Conservation (phyloP, 2,888 invertebrate species). For the Pyrrhia umbra region DNA sequence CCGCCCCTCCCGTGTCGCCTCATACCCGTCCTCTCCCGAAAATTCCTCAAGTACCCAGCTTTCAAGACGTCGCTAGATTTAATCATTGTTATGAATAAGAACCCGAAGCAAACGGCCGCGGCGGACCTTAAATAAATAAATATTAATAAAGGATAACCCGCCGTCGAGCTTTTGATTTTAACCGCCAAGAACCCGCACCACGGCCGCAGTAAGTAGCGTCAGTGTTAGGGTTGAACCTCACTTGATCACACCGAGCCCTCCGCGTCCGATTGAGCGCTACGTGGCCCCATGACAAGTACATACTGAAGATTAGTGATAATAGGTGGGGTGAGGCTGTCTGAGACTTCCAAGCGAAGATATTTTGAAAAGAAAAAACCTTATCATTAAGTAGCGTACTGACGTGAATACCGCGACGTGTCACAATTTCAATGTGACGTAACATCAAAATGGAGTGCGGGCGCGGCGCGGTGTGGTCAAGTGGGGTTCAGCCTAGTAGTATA, state of each 20-base stretch:
- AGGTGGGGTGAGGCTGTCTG: neutral
- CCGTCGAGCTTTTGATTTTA: constrained; percentile 50
- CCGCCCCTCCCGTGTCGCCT: constrained; percentile 19
- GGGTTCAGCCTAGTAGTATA: constrained; percentile 24
- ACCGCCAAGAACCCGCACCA: constrained; percentile 22
- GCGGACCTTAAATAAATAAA: constrained; percentile 40
- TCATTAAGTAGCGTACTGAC: constrained; percentile 16
- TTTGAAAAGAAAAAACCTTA: too few species aligned
- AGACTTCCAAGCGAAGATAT: neutral
- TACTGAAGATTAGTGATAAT: too few species aligned
- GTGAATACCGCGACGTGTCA: neutral
- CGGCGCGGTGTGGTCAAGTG: constrained; percentile 51
- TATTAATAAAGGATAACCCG: constrained; percentile 46
- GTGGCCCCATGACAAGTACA: too few species aligned
- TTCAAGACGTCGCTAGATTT: constrained; percentile 54
- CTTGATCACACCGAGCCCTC: constrained; percentile 25
- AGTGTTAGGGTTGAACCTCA: constrained; percentile 31
- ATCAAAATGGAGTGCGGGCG: constrained; percentile 12
- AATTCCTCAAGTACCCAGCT: constrained; percentile 55
- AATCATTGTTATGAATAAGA: constrained; percentile 33
- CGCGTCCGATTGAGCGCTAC: neutral
- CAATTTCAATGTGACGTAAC: neutral
- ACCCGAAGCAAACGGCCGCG: constrained; percentile 12
- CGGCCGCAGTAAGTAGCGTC: constrained; percentile 53
- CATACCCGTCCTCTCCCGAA: constrained; percentile 44